Evolutionary conservation across 1,140 invertebrate species (phyloP), one percentile per base, ranked within the genome.

Genomic region (Papilio aristodemus): DNA sequence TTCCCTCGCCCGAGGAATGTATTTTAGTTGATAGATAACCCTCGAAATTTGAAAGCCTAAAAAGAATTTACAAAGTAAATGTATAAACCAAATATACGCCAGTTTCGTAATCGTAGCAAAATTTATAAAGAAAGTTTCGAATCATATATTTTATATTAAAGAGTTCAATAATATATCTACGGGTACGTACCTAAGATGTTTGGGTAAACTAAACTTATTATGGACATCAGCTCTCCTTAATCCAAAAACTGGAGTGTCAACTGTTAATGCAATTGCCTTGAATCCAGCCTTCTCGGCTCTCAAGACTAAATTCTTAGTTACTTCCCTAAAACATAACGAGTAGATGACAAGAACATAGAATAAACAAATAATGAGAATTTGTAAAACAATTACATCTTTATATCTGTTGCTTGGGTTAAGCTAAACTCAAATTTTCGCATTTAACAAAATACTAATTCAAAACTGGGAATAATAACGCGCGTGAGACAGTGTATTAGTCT

Each of bases 201-300:
- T 78, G 0, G 97, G 97, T 13, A 99, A 85, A 37, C 93, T 87
- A 86, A 99, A 99, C 84, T 95, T 95, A 85, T 99, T 98, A 71
- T 94, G 93, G 0, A 95, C 87, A 91, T 99, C 97, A 0, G 94
- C 94, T 43, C 95, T 92, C 59, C 97, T 91, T 19, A 95, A 91
- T 0, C 98, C 98, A 87, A 98, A 97, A 1, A 96, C 79, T 0
- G 97, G 97, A 2, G 97, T 95, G 89, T 99, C 98, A 0, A 99
- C 95, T 0, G 98, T 99, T 0, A 99, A 81, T 0, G 97, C 97
- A 0, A 99, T 87, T 1, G 97, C 98, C 89, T 95, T 95, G 80
- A 95, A 99, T 19, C 96, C 97, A n/a, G 95, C 94, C 68, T 92
- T 93, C 87, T 98, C 97, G 0, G 97, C 97, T 74, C 97, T 93